Evolutionary conservation across 2,797 vertebrate species (phyloP), one percentile per base, ranked within the genome.

Genomic region (Gymnoscopelus microlampas): DNA sequence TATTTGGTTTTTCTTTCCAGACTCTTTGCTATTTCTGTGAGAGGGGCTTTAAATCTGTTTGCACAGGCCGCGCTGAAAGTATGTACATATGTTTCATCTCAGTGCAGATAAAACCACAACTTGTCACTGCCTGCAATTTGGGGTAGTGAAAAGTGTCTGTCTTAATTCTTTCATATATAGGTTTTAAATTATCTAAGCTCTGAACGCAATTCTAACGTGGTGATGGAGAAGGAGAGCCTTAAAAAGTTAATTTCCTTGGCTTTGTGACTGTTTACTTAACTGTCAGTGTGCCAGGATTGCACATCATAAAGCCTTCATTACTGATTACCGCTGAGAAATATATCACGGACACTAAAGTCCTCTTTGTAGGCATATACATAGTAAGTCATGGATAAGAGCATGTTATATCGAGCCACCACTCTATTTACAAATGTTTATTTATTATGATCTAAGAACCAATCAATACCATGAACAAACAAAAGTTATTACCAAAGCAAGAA

Each of bases 11-110:
- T 73, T 67, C 62, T 77, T 44, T 83, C 66, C 74, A 71, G 67
- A 79, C 74, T 77, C 49, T 72, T 63, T 72, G 63, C 77, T 71
- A 47, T 81, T 82, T 70, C 76, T 79, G 60, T 79, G 56, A 78
- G 66, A 75, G 59, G 66, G 60, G 76, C 68, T 76, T 84, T 85
- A 82, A 78, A 85, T 86, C 71, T 81, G 68, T 85, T 79, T 89
- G 80, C 77, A 80, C 77, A 79, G 80, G 70, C 79, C 35, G 67
- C 1, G 59, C 57, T 70, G 53, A 60, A 53, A 78, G 53, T 68
- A 66, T 59, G 69, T 73, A 78, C 81, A 77, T 69, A 71, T 77
- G 75, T 84, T 86, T 84, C 60, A 78, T 85, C 82, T 85, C 76
- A 77, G 69, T 72, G 51, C 29, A 60, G 68, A 84, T 77, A 67